These are phyloP conservation scores for Sternarchorhynchus goeldii DNA, from an alignment of 2,797 vertebrate genomes.

Conservation along the genomic window DNA sequence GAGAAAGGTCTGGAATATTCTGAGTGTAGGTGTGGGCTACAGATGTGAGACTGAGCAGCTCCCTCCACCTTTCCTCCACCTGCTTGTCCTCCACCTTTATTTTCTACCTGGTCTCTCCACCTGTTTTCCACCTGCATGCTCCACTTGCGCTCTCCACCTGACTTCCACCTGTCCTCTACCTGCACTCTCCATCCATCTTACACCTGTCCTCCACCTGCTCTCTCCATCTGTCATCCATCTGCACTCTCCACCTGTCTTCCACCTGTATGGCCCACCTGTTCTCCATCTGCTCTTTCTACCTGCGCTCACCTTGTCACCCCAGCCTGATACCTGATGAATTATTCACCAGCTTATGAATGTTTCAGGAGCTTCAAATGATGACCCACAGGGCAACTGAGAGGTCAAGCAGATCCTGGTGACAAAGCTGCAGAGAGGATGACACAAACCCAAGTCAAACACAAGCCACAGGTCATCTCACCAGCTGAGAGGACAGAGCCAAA, in stretches of 20 bases:
- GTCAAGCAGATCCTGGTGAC: conserved; percentile 17
- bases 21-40: background rate
- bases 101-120: too few relatives aligned
- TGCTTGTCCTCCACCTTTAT: background rate
- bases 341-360: conserved; percentile 37
- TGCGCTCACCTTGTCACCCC: too few relatives aligned
- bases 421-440: background rate
- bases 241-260: too few relatives aligned
- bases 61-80: background rate
- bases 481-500: background rate
- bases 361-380: conserved; percentile 24
- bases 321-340: conserved; percentile 20
- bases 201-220: background rate
- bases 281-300: background rate
- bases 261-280: background rate
- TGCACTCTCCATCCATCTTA: background rate
- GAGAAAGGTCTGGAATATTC: background rate
- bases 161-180: background rate
- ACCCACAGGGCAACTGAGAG: conserved; percentile 14
- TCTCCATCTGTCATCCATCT: background rate
- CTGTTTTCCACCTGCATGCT: too few relatives aligned
- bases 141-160: background rate
- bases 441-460: background rate
- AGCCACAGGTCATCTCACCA: too few relatives aligned
- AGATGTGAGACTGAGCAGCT: background rate